These are phyloP conservation scores for Zoanthus sociatus DNA, from an alignment of 92 coral and sea anemone species.

Conservation along the genomic window DNA sequence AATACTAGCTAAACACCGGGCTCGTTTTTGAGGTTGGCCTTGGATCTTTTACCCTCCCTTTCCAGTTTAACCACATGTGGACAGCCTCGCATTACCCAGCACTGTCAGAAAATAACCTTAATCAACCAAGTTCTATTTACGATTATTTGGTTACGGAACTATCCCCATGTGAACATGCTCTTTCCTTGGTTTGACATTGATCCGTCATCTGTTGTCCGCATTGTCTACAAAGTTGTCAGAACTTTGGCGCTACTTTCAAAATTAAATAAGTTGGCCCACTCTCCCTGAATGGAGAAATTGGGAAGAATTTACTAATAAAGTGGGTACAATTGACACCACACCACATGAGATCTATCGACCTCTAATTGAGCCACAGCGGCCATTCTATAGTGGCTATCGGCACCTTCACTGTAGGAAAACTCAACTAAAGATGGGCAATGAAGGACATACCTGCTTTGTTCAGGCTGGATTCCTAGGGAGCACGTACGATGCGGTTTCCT, in stretches of 20 bases:
- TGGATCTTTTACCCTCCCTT: constrained; percentile 19
- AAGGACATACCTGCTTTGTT: too few species aligned
- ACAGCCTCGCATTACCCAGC: constrained; percentile 39
- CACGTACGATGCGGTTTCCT: background rate
- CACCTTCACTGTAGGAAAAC: constrained; percentile 31
- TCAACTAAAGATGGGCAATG: constrained; percentile 27
- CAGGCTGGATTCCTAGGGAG: too few species aligned
- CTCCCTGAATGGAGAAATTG: background rate
- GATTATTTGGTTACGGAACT: background rate
- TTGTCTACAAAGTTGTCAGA: constrained; percentile 51
- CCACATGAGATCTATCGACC: constrained; percentile 26
- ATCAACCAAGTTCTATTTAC: constrained; percentile 41
- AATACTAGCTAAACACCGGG: background rate
- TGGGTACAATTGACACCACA: constrained; percentile 35
- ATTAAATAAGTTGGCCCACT: constrained; percentile 55
- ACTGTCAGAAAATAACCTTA: constrained; percentile 42
- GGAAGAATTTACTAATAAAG: constrained; percentile 37
- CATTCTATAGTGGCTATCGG: too few species aligned
- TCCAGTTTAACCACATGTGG: constrained; percentile 6
- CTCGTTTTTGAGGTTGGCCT: background rate
- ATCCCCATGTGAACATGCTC: constrained; percentile 34
- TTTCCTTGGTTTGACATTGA: too few species aligned
- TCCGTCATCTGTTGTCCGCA: constrained; percentile 33
- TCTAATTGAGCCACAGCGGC: background rate
- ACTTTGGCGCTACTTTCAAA: constrained; percentile 56